Evolutionary conservation across 1,140 invertebrate species (phyloP).

Genomic region (Chymomyza costata): DNA sequence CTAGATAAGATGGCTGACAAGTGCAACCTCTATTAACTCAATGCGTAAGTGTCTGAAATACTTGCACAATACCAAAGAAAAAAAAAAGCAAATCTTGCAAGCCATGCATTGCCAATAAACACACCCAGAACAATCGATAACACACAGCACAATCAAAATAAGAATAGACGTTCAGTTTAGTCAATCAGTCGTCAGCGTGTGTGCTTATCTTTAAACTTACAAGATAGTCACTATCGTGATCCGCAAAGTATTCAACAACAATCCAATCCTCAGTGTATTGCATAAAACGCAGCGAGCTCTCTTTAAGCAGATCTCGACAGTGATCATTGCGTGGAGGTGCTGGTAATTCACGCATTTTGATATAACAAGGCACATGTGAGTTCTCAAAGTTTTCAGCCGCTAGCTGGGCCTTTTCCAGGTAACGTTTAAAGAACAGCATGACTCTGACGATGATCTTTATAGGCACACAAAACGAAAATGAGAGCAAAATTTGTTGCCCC

Average conservation of each 20-base stretch:
- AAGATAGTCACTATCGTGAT: slow-evolving; percentile 66
- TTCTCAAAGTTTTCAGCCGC: slow-evolving; percentile 57
- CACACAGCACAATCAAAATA: no score
- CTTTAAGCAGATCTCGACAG: slow-evolving; percentile 47
- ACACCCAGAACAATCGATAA: no score
- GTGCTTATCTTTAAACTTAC: slow-evolving; percentile 37
- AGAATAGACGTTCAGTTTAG: no score
- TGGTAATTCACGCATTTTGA: slow-evolving; percentile 63
- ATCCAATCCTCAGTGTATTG: slow-evolving; percentile 65
- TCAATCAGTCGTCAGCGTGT: no score
- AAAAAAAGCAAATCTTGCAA: no score
- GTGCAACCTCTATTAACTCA: no score
- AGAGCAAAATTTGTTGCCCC: slow-evolving; percentile 7
- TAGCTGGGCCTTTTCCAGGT: slow-evolving; percentile 64
- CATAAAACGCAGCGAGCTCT: slow-evolving; percentile 42
- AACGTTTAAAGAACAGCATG: slow-evolving; percentile 69
- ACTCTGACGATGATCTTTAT: not conserved
- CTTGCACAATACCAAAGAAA: no score
- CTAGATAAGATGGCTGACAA: no score
- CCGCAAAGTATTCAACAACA: slow-evolving; percentile 63
- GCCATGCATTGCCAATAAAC: no score
- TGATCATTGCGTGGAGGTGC: slow-evolving; percentile 43
- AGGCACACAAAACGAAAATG: no score
- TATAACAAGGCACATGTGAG: slow-evolving; percentile 57
- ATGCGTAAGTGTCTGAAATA: no score